Evolutionary conservation across 2,888 invertebrate genomes (phyloP), one percentile per base, ranked within the genome.

Genomic region (Neocrepidodera transversa): DNA sequence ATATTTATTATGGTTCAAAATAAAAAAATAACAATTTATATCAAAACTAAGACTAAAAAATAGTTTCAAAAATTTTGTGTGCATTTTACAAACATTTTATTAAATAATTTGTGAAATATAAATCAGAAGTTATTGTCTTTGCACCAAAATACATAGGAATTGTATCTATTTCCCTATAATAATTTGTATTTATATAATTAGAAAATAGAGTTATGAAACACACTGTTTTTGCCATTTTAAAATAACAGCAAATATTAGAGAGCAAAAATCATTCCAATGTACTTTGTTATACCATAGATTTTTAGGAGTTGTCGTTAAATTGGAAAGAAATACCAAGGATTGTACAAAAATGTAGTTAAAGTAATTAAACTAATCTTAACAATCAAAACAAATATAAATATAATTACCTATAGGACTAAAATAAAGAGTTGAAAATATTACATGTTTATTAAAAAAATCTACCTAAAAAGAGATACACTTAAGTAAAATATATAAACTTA

Each of bases 311-410:
- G 59, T 47, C 54, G 32, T 58, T 36, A 26, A 53, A 48, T 58
- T 48, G 57, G 47, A 65, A 61, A 36, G 53, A 51, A 43, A 45
- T 59, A 57, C 52, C 55, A 36, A 47, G 36, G 35, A 58, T 63
- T 63, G 60, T 63, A 67, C 67, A 63, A 51, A 40, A 42, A 56
- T 5, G 26, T 16, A 63, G 63, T 61, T 62, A 58, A 61, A 61
- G 57, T 58, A 61, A 65, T 60, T 60, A 63, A 68, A 62, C 63
- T 62, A 68, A 68, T 69, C 62, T 62, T 65, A 68, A 68, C 62
- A 69, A 67, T 64, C 54, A 63, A 56, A 75, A 74, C 71, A 75
- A 70, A 76, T 78, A 78, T 77, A 78, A 77, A 78, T 77, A 76
- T 76, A 75, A 77, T 78, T 77, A 74, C 70, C 75, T 77, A 78